Base-by-base conservation (phyloP, 2,113 vertebrate species). In the Panurus biarmicus region DNA sequence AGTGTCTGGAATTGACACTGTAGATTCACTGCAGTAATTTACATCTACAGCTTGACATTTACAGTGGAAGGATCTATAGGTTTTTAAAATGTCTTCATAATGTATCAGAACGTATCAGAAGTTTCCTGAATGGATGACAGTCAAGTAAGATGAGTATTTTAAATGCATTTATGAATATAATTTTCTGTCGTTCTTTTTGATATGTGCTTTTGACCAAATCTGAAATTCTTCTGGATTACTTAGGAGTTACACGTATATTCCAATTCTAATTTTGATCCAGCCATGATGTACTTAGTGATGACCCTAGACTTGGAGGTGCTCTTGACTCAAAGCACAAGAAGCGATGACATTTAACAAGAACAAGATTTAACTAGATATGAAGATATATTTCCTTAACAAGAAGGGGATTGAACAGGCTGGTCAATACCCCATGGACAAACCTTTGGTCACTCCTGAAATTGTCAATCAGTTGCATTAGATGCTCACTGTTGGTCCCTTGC, bases 341-440 rank as follows among this genome's bases (percentile, higher is more conserved):
- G 5, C 29, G 11, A 50, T 50, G 35, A 33, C 2, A 19, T 36
- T 42, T 56, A 62, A 50, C 16, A 29, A 44, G 40, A 62, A 5
- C 9, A 64, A 23, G 11, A n/a, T 64, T n/a, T 64, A 42, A 28
- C 9, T 36, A 21, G 8, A 25, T 28, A 29, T 13, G 3, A 67
- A 65, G 24, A 62, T 45, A 6, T 14, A 35, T 64, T 70, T 75
- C 14, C 60, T 71, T 48, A 38, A 36, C 1, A 7, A 38, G 33
- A 74, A 22, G 14, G 10, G 38, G 31, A 31, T 14, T 51, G 7
- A 61, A 42, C 5, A 66, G 54, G 5, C 7, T 33, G 7, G 5
- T 50, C 0, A 1, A 62, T 35, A 8, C 8, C 7, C 6, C 20
- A n/a, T n/a, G n/a, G n/a, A n/a, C n/a, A n/a, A n/a, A n/a, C 48